A percentile compares a stretch with the other conserved stretches of the same genome.
Evolutionary conservation across 2,797 vertebrate genomes (phyloP).

Genomic region (Gymnothorax javanicus): DNA sequence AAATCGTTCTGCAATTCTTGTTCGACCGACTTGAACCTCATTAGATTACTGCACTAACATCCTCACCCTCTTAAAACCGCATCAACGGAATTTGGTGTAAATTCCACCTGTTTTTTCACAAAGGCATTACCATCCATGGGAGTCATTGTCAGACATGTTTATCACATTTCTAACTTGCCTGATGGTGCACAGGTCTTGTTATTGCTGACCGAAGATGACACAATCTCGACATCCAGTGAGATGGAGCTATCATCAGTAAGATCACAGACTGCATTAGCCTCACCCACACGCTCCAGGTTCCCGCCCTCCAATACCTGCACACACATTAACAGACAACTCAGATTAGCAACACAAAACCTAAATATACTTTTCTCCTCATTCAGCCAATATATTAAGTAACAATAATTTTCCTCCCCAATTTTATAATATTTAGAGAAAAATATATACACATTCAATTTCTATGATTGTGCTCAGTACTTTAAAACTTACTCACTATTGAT

Average conservation of each 20-base stretch:
- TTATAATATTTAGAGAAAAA: background rate
- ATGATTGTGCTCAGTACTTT: background rate
- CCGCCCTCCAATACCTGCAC: slow-evolving; percentile 60
- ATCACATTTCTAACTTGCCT: slow-evolving; percentile 22
- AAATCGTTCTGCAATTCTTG: background rate
- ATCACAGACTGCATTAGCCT: slow-evolving; percentile 53
- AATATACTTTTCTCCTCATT: background rate
- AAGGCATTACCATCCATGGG: background rate
- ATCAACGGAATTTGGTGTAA: background rate
- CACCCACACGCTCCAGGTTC: slow-evolving; percentile 33
- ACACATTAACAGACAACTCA: background rate
- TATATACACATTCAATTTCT: background rate
- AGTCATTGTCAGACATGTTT: background rate
- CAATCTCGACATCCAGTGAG: slow-evolving; percentile 29
- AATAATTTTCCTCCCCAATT: background rate
- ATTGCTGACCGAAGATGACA: slow-evolving; percentile 8
- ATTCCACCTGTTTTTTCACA: background rate
- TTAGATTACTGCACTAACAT: background rate
- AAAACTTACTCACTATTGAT: background rate
- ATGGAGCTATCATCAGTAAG: slow-evolving; percentile 33
- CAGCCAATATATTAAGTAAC: background rate
- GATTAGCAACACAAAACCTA: background rate
- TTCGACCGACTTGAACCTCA: background rate
- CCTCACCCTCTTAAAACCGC: background rate
- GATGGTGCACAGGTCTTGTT: background rate